A percentile compares a stretch with the other conserved stretches of the same genome.
These are phyloP conservation scores for Chlorodrepanis virens DNA, from an alignment of 2,113 vertebrate genomes.

Conservation along the genomic window DNA sequence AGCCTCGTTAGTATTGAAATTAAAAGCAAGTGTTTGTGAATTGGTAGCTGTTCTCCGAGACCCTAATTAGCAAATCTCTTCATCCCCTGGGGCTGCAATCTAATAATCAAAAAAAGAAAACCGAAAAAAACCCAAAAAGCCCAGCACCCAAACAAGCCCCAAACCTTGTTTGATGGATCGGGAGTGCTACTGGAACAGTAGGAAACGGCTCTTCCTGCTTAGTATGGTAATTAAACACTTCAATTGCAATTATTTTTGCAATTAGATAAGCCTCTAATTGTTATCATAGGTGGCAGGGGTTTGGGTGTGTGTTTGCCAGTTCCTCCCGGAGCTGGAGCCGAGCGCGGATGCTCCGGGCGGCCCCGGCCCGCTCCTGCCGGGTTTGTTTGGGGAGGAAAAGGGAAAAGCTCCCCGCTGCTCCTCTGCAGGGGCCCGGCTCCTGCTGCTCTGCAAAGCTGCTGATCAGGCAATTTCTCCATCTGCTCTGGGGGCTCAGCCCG, in stretches of 20 bases:
- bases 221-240: conserved; percentile 75
- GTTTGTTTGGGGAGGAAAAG: neutral
- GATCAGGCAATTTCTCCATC: neutral
- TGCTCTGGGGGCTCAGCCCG: neutral
- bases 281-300: conserved; percentile 62
- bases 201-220: conserved; percentile 44
- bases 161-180: conserved; percentile 59
- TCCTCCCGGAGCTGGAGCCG: neutral
- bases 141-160: conserved; percentile 47
- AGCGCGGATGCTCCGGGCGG: neutral
- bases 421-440: neutral
- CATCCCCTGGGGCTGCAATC: conserved; percentile 54
- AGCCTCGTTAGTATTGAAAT: conserved; percentile 61
- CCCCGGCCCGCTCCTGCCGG: neutral
- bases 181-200: conserved; percentile 40
- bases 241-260: conserved; percentile 78
- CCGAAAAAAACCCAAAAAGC: neutral
- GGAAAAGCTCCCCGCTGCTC: neutral
- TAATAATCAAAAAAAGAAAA: conserved; percentile 40
- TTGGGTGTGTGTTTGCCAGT: neutral
- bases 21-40: conserved; percentile 61
- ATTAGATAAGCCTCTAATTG: conserved; percentile 75
- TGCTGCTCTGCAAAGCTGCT: neutral
- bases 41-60: conserved; percentile 61
- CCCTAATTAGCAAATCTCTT: conserved; percentile 64